These are phyloP conservation scores for Pachycephus smyrnensis DNA, from an alignment of 2,888 invertebrate species.

Conservation along the genomic window DNA sequence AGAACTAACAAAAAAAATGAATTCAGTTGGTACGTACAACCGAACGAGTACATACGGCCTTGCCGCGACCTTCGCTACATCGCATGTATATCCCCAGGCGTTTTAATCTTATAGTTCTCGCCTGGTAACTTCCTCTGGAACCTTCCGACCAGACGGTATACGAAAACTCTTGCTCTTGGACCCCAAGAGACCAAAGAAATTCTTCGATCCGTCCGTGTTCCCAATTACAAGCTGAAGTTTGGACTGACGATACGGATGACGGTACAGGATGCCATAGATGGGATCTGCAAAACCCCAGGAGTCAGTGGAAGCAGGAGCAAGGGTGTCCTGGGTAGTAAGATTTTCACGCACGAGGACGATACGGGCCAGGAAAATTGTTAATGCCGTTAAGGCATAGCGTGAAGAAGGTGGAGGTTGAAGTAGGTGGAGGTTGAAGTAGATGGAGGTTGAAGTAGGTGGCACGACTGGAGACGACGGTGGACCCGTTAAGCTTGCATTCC, in stretches of 20 bases:
- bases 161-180: too few species aligned
- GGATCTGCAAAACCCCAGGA: too few species aligned
- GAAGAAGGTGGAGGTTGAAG: background rate
- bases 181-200: background rate
- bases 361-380: too few species aligned
- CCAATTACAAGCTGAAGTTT: background rate
- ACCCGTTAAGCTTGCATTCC: conserved; percentile 40
- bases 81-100: background rate
- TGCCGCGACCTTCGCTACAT: conserved; percentile 27
- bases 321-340: too few species aligned
- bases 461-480: background rate
- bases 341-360: too few species aligned
- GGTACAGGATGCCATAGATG: too few species aligned
- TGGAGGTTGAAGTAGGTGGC: background rate
- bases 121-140: conserved; percentile 17
- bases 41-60: conserved; percentile 18
- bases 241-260: background rate
- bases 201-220: background rate
- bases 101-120: conserved; percentile 15
- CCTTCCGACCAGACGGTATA: background rate
- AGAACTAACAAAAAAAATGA: too few species aligned
- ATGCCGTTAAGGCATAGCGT: background rate
- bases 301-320: too few species aligned
- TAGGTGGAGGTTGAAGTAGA: background rate
- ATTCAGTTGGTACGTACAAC: too few species aligned